Percentiles rank a stretch among this genome's conserved stretches.
phyloP scores from a whole-genome alignment of 1,140 invertebrate species.

The Scaptomyza pallida region DNA sequence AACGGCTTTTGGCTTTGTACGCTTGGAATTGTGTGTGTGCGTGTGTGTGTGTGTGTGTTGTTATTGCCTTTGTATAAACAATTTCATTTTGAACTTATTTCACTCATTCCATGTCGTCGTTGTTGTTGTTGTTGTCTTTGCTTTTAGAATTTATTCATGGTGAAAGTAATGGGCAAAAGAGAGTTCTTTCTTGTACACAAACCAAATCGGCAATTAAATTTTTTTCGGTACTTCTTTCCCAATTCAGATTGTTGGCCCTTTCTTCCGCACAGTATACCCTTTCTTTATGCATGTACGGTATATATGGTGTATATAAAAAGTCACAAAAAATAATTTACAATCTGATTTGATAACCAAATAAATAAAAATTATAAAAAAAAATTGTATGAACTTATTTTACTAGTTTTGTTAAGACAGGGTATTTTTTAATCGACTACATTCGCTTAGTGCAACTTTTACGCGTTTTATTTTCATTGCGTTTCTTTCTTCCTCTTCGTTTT shows the following conservation, averaged over 20 bases:
- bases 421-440: not conserved
- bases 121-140: slow-evolving; percentile 25
- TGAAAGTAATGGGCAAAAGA: slow-evolving; percentile 71
- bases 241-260: slow-evolving; percentile 1
- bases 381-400: no score
- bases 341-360: no score
- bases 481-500: slow-evolving; percentile 8
- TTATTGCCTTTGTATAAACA: slow-evolving; percentile 53
- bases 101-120: slow-evolving; percentile 24
- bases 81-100: slow-evolving; percentile 57
- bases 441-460: not conserved
- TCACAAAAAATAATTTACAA: not conserved
- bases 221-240: slow-evolving; percentile 40
- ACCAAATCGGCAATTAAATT: slow-evolving; percentile 57
- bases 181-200: slow-evolving; percentile 50
- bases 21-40: slow-evolving; percentile 1
- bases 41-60: slow-evolving; percentile 11
- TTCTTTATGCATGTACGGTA: not conserved
- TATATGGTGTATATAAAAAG: not conserved
- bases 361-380: no score
- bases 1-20: slow-evolving; percentile 23
- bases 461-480: not conserved
- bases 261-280: slow-evolving; percentile 9
- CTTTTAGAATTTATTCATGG: slow-evolving; percentile 69
- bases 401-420: slow-evolving; percentile 3